A percentile compares a stretch with the other conserved stretches of the same genome.
Evolutionary conservation across 2,797 vertebrate species (phyloP).

Genomic region (Micrastur ruficollis): DNA sequence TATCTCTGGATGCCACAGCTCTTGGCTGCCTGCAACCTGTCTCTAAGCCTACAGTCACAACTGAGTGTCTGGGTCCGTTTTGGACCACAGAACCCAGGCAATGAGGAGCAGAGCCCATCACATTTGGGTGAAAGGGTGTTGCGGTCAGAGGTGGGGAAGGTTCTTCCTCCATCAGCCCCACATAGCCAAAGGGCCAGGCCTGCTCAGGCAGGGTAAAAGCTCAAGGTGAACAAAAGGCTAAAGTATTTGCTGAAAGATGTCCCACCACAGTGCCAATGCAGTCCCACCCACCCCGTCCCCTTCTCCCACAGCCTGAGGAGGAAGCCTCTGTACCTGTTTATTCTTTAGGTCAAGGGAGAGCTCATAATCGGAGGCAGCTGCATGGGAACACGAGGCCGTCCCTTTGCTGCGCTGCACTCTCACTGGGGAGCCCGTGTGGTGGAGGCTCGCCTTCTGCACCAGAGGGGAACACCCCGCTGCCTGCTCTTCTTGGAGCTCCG

Average conservation of each 20-base stretch:
- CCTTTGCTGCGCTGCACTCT: conserved; percentile 88
- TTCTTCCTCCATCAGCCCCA: background rate
- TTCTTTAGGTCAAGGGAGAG: conserved; percentile 99
- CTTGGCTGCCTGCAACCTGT: background rate
- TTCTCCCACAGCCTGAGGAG: conserved; percentile 67
- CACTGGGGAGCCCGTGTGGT: conserved; percentile 89
- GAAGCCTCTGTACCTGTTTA: conserved; percentile 91
- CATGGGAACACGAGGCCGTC: conserved; percentile 88
- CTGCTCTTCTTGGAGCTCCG: conserved; percentile 76
- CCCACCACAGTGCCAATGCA: background rate
- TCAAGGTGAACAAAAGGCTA: background rate
- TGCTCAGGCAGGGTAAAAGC: background rate
- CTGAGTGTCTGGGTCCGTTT: background rate
- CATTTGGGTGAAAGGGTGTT: background rate
- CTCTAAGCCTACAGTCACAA: background rate
- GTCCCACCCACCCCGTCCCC: conserved; percentile 58
- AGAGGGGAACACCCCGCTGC: conserved; percentile 79
- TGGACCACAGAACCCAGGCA: background rate
- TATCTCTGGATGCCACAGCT: background rate
- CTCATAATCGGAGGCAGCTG: conserved; percentile 91
- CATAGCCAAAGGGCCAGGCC: fast-evolving
- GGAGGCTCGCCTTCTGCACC: conserved; percentile 88
- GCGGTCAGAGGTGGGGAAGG: background rate
- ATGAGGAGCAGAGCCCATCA: background rate
- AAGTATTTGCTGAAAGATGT: background rate